Conservation (phyloP, 1,140 invertebrate genomes). For the Uloborus diversus region DNA sequence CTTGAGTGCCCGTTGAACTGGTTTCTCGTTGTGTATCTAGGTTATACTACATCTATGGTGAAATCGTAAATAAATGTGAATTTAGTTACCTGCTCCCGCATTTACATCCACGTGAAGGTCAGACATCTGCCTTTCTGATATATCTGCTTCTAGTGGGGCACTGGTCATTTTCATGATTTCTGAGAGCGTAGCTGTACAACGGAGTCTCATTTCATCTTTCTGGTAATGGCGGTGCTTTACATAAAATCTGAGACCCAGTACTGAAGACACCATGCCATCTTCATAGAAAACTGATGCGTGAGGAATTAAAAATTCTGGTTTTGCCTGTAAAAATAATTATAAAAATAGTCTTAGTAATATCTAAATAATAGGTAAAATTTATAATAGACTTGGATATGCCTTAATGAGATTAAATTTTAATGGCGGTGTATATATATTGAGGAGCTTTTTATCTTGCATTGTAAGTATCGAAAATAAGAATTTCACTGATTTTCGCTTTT, state of each 20-base stretch:
- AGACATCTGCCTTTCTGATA: constrained; percentile 39
- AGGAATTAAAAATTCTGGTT: constrained; percentile 13
- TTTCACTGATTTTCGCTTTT: no score
- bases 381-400: no score
- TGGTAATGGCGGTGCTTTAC: constrained; percentile 59
- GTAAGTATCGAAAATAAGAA: no score
- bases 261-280: constrained; percentile 16
- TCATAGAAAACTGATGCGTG: not conserved
- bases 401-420: no score
- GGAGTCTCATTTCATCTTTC: constrained; percentile 60
- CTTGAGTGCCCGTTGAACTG: no score
- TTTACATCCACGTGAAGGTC: constrained; percentile 34
- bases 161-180: constrained; percentile 82
- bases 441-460: no score
- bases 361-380: no score
- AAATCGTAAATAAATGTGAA: no score
- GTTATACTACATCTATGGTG: no score
- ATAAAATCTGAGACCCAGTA: constrained; percentile 17
- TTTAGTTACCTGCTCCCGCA: constrained; percentile 16
- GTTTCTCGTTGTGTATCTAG: no score
- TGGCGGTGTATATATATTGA: no score
- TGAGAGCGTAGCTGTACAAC: constrained; percentile 67
- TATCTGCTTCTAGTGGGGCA: constrained; percentile 65
- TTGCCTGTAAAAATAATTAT: constrained; percentile 11
- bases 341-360: no score